phyloP scores from a whole-genome alignment of 2,888 invertebrate species.

The Agonopterix heracliana region DNA sequence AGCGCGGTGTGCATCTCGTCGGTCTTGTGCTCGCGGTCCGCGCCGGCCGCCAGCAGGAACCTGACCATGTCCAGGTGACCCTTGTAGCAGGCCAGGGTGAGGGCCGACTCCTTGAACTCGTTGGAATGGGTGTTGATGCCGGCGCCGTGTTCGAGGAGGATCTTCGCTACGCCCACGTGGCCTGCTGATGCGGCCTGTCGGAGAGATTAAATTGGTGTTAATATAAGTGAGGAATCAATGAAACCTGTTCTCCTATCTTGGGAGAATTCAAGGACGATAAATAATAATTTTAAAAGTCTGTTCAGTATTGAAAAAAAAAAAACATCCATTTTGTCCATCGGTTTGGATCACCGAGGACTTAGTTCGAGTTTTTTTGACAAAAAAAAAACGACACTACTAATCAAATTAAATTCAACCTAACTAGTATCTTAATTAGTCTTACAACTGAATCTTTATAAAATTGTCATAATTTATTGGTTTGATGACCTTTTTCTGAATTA shows the following conservation, averaged over 20 bases:
- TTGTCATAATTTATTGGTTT: too few relatives aligned
- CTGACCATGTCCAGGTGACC: constrained; percentile 98
- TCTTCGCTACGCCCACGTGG: constrained; percentile 93
- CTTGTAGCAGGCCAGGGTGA: constrained; percentile 96
- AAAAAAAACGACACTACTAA: too few relatives aligned
- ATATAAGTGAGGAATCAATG: not conserved
- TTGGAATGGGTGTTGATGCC: constrained; percentile 99
- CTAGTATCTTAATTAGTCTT: too few relatives aligned
- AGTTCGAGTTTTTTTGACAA: too few relatives aligned
- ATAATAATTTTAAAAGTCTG: not conserved
- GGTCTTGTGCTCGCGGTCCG: constrained; percentile 98
- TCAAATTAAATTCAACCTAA: too few relatives aligned
- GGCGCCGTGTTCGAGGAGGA: constrained; percentile 94
- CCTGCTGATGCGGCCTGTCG: constrained; percentile 92
- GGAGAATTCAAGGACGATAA: not conserved
- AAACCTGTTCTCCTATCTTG: not conserved
- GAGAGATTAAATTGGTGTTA: not conserved
- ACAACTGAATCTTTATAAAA: too few relatives aligned
- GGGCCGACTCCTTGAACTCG: constrained; percentile 98
- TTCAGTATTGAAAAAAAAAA: too few relatives aligned
- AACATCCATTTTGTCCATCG: too few relatives aligned
- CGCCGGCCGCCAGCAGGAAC: constrained; percentile 95
- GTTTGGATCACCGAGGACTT: too few relatives aligned
- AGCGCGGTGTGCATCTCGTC: constrained; percentile 99
- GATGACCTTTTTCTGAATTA: too few relatives aligned